Percentiles rank a stretch among this genome's conserved stretches.
phyloP scores from a whole-genome alignment of 2,888 invertebrate species.

The Nomada lathburiana region DNA sequence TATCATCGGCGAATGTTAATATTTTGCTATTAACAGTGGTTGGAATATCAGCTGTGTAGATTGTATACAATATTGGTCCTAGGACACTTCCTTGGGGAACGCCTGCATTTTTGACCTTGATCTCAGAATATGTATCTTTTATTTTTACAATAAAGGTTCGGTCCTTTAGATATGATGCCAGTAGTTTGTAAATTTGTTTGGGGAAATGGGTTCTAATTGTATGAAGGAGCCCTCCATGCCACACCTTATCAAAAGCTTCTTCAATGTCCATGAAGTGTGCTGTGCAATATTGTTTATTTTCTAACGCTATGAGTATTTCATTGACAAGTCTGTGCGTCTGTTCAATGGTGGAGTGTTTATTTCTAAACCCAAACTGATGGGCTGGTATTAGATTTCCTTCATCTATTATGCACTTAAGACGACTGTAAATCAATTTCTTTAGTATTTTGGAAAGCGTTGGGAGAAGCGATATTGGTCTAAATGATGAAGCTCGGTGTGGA shows the following conservation, averaged over 20 bases:
- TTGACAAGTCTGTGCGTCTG: background rate
- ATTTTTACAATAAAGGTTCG: background rate
- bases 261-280: background rate
- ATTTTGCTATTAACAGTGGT: background rate
- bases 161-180: background rate
- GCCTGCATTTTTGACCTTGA: background rate
- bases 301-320: background rate
- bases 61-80: background rate
- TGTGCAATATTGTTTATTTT: background rate
- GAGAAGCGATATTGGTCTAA: background rate
- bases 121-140: background rate
- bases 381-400: background rate
- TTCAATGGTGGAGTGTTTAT: background rate
- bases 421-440: background rate
- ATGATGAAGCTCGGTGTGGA: background rate
- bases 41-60: background rate
- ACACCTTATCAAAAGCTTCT: background rate
- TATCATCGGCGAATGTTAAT: conserved; percentile 10
- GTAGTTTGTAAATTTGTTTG: background rate
- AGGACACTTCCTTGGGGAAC: conserved; percentile 10
- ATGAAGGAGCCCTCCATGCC: background rate
- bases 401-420: background rate
- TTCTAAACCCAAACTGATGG: background rate
- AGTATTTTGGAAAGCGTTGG: background rate
- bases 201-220: background rate